phyloP scores from a whole-genome alignment of 1,140 invertebrate genomes.

The Xylocopa sonorina region DNA sequence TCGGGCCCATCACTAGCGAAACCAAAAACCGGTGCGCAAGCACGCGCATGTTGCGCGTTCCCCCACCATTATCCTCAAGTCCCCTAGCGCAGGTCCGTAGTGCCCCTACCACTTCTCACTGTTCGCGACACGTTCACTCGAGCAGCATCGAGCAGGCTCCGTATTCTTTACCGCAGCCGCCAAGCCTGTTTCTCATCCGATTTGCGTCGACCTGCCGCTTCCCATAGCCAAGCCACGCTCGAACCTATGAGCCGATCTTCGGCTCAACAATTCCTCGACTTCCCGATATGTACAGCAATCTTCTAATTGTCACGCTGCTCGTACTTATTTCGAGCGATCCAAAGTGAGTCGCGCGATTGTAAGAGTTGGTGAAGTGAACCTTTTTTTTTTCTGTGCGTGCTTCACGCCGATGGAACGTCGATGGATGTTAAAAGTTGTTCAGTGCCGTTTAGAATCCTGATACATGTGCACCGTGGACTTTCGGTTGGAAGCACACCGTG shows the following conservation, averaged over 20 bases:
- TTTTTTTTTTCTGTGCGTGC: neutral
- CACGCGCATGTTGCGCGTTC: conserved; percentile 24
- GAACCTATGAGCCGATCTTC: conserved; percentile 30
- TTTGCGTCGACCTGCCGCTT: conserved; percentile 41
- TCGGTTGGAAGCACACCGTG: neutral
- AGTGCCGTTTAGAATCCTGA: conserved; percentile 12
- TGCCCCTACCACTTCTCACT: conserved; percentile 14
- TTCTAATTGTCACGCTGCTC: neutral
- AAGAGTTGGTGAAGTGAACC: neutral
- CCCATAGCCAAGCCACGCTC: conserved; percentile 32
- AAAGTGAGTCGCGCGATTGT: no score
- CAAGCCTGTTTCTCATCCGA: conserved; percentile 55
- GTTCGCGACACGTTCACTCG: conserved; percentile 43
- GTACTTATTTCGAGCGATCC: neutral
- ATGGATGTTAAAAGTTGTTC: conserved; percentile 30
- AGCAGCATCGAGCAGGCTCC: conserved; percentile 15
- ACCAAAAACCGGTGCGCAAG: conserved; percentile 45
- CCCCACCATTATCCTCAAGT: conserved; percentile 11
- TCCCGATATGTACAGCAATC: neutral
- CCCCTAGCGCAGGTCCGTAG: conserved; percentile 26
- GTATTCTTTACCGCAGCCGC: conserved; percentile 28
- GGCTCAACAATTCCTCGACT: conserved; percentile 17
- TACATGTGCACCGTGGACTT: conserved; percentile 10
- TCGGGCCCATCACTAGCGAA: conserved; percentile 45
- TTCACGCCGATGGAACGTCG: conserved; percentile 3